Conservation (phyloP, 2,113 vertebrate genomes). For the Aegithalos caudatus region DNA sequence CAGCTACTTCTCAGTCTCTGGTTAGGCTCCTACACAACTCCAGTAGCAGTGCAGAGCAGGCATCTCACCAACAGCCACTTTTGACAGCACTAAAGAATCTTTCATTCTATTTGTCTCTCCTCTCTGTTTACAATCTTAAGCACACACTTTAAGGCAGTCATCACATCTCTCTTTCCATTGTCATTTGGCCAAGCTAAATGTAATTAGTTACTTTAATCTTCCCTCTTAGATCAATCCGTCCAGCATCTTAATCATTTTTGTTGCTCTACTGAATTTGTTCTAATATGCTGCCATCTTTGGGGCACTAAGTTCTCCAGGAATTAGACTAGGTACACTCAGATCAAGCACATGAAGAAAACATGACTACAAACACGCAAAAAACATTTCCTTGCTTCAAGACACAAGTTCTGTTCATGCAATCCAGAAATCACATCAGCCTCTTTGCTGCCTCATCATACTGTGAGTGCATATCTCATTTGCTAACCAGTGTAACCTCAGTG, state of each 20-base stretch:
- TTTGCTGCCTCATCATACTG: neutral
- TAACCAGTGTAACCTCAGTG: neutral
- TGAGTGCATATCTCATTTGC: neutral
- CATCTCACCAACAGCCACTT: neutral
- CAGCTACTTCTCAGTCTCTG: neutral
- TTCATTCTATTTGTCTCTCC: neutral
- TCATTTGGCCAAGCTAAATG: conserved; percentile 64
- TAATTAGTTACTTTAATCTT: conserved; percentile 66
- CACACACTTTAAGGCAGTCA: conserved; percentile 39
- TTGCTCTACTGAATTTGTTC: conserved; percentile 56
- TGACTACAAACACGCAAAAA: neutral
- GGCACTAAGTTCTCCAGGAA: conserved; percentile 13
- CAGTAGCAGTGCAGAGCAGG: neutral
- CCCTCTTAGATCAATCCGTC: conserved; percentile 53
- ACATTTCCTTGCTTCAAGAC: neutral
- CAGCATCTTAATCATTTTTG: conserved; percentile 60
- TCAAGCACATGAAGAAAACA: neutral
- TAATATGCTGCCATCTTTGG: conserved; percentile 63
- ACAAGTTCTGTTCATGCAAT: neutral
- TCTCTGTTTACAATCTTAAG: conserved; percentile 42
- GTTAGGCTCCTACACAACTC: neutral
- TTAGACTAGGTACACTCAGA: neutral
- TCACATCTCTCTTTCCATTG: conserved; percentile 43
- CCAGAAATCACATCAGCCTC: neutral
- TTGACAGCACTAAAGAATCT: neutral